Evolutionary conservation across 2,797 vertebrate genomes (phyloP), one percentile per base, ranked within the genome.

Genomic region (Numenius phaeopus): DNA sequence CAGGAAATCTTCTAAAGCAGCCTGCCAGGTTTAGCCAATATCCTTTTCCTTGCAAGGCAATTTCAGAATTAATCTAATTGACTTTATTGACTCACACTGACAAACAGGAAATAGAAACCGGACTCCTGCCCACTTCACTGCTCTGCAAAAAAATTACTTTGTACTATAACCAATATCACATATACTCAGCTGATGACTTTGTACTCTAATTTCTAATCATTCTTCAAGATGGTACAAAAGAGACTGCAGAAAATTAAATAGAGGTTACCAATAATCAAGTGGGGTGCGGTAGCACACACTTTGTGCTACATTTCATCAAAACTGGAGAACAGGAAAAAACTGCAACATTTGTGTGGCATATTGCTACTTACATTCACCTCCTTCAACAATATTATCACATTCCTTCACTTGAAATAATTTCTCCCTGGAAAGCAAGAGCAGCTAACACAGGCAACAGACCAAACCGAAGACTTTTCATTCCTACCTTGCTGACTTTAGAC

Each of bases 51-150:
- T 52, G 20, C 52, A 70, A 73, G 24, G 58, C 50, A 92, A 66
- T 84, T 95, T 88, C 80, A 82, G 59, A 92, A 93, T 83, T 70
- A 37, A 87, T 80, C 39, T 69, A 65, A 72, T 32, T 57, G 26
- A 73, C 24, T 83, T 85, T 46, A 84, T 18, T 54, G 75, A 83
- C 27, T 66, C 12, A 61, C 1, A 1, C 2, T 14, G 23, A 37
- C 32, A 84, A 76, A 73, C 15, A 70, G n/a, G 50, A 89, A 87
- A 77, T 1, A 70, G 34, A 62, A 93, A 39, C 39, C 87, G 83
- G 71, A 67, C 71, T 77, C 20, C 30, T 49, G 78, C 44, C 55
- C 71, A 70, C 22, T 27, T 30, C 47, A 69, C 14, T 65, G 70
- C 54, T 65, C 59, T 7, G 3, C 49, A 89, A 65, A 40, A 37